These are phyloP conservation scores for Elephas maximus DNA, from an alignment of 2,113 vertebrate genomes.

Conservation along the genomic window DNA sequence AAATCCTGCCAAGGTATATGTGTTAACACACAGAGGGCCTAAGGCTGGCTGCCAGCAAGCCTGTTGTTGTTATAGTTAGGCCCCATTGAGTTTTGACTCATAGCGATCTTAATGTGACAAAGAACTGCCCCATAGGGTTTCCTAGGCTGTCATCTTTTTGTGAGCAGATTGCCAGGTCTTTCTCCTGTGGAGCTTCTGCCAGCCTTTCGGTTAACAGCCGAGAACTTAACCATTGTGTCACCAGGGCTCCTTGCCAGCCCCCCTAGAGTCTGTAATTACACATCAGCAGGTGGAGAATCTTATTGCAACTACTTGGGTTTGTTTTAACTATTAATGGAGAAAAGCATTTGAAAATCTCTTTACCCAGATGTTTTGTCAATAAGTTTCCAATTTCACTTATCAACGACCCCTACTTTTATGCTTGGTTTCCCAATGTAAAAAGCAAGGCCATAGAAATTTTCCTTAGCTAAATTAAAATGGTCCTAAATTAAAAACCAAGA, in stretches of 20 bases:
- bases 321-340: constrained; percentile 52
- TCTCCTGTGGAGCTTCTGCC: neutral
- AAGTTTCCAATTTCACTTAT: constrained; percentile 11
- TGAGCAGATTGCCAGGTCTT: neutral
- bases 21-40: neutral
- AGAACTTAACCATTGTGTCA: neutral
- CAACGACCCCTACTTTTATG: constrained; percentile 23
- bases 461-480: constrained; percentile 56
- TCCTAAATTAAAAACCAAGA: constrained; percentile 61
- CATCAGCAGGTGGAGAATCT: constrained; percentile 5
- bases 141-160: neutral
- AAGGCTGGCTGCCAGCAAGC: neutral
- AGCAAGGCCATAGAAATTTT: neutral
- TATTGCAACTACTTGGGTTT: neutral
- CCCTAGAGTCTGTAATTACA: neutral
- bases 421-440: constrained; percentile 44
- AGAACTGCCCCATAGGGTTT: neutral
- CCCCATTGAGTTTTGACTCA: neutral
- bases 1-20: constrained; percentile 12
- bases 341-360: constrained; percentile 33
- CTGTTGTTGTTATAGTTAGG: neutral
- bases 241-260: neutral
- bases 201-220: neutral
- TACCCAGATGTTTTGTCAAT: constrained; percentile 36
- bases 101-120: neutral